Evolutionary conservation across 2,797 vertebrate genomes (phyloP).

Genomic region (Typhlichthys eigenmanni): DNA sequence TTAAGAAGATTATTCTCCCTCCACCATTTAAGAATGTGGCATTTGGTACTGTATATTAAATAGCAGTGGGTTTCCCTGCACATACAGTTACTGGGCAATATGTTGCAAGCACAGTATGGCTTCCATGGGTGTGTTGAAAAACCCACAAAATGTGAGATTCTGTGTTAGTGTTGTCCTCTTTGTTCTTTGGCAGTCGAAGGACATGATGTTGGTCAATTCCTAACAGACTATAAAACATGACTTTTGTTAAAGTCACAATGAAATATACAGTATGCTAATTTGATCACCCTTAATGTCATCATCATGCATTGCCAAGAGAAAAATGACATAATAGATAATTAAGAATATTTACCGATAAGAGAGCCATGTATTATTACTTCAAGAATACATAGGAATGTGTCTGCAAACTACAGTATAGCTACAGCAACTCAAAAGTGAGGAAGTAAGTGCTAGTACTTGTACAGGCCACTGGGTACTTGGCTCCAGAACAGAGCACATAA

Average conservation of each 20-base stretch:
- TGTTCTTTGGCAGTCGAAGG: not conserved
- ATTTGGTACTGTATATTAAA: not conserved
- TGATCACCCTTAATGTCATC: slow-evolving; percentile 31
- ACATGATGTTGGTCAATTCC: slow-evolving; percentile 13
- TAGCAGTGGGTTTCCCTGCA: not conserved
- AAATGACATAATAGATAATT: slow-evolving; percentile 29
- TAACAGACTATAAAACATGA: slow-evolving; percentile 2
- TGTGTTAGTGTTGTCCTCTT: too few relatives aligned
- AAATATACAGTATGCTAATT: slow-evolving; percentile 18
- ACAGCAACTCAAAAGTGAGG: not conserved
- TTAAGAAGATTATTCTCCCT: slow-evolving; percentile 5
- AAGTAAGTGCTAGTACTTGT: not conserved
- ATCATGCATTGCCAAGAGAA: slow-evolving; percentile 8
- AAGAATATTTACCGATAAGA: slow-evolving; percentile 3
- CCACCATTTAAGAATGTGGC: not conserved
- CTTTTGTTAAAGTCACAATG: slow-evolving; percentile 24
- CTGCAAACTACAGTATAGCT: slow-evolving; percentile 7
- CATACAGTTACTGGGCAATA: too few relatives aligned
- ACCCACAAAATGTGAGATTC: not conserved
- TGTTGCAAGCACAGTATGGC: not conserved
- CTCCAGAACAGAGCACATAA: too few relatives aligned
- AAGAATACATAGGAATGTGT: not conserved
- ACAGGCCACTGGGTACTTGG: too few relatives aligned
- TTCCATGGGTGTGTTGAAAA: slow-evolving; percentile 7
- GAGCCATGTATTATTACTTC: slow-evolving; percentile 10